Base-by-base conservation (phyloP, 1,140 invertebrate genomes). In the Globodera ellingtonae region DNA sequence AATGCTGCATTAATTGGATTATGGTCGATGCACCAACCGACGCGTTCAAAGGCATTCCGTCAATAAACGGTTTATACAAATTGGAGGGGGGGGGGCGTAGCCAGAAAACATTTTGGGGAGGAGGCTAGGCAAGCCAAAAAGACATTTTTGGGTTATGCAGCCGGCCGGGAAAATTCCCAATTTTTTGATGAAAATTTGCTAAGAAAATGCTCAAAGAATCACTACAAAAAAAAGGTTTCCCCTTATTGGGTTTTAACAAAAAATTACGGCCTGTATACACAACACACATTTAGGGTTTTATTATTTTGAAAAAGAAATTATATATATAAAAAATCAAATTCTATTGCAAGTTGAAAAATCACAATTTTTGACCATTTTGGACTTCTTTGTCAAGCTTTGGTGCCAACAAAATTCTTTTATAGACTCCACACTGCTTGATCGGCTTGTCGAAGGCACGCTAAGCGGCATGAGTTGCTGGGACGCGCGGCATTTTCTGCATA, bases 401-500 rank as follows among this genome's bases (percentile, higher is more conserved):
- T 71, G 7, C 70, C n/a, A 13, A 79, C 46, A 47, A 24, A 59
- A 50, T 35, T n/a, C n/a, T 78, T 79, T 50, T 15, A 13, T n/a
- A 79, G 67, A 79, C 9, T 13, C 44, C 70, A 75, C 69, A 79
- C 18, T 48, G 44, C 35, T 62, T 18, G 84, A 85, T 65, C 21
- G 21, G 35, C 52, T 82, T 0, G 56, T 86, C 44, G 35, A 84
- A 21, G 65, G 50, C n/a, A 48, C 80, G 50, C 35, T 85, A 15
- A 83, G 75, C 46, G 84, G 84, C 21, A 66, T 85, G 7, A 67
- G 70, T 0, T 56, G 84, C 52, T 85, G 84, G 84, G 84, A 85
- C 79, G 52, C 85, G 35, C 75, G 83, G 46, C 84, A 86, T 56
- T 87, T 85, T 79, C 52, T 85, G 21, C 84, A 85, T 44, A 85